Evolutionary conservation across 2,888 invertebrate genomes (phyloP), one percentile per base, ranked within the genome.

Genomic region (Brachyptera putata): DNA sequence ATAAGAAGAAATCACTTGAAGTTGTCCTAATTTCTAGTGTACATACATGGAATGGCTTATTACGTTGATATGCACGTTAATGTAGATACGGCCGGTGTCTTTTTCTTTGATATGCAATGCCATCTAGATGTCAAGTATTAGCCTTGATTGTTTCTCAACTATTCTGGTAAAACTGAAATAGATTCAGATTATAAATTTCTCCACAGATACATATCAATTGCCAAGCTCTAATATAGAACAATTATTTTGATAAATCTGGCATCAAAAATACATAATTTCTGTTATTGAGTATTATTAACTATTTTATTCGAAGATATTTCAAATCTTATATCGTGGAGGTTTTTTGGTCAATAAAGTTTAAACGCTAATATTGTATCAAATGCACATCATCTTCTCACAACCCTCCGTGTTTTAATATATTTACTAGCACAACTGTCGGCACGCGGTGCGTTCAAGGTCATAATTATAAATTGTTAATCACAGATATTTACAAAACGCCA

Each of bases 211-310:
- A 11, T 30, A 11, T 5, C 30, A 30, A 7, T 7, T 7, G 5
- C 5, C 30, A 30, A 11, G 53, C 53, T 53, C 53, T 36, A 53
- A 53, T 53, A 53, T 34, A 53, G 36, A 34, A 53, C 36, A 21
- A 34, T 7, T 18, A 18, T 36, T 36, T n/a, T 36, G 53, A 34
- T 30, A 53, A 53, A 53, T 53, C 53, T 18, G 36, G 36, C 53
- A 53, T 36, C 34, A 53, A 53, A 53, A 53, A 53, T 53, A 53
- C 34, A 18, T 21, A 34, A 13, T 22, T 21, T n/a, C n/a, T n/a
- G n/a, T 46, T 24, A 13, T 21, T 39, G 22, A 30, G 30, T 30
- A 30, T 30, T 30, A 30, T 30, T 30, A 7, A 7, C 11, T 11
- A 30, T 7, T 7, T 7, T 30, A 5, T 11, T 7, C 11, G 11